Evolutionary conservation across 2,888 invertebrate species (phyloP), one percentile per base, ranked within the genome.

Genomic region (Ephialtes manifestator): DNA sequence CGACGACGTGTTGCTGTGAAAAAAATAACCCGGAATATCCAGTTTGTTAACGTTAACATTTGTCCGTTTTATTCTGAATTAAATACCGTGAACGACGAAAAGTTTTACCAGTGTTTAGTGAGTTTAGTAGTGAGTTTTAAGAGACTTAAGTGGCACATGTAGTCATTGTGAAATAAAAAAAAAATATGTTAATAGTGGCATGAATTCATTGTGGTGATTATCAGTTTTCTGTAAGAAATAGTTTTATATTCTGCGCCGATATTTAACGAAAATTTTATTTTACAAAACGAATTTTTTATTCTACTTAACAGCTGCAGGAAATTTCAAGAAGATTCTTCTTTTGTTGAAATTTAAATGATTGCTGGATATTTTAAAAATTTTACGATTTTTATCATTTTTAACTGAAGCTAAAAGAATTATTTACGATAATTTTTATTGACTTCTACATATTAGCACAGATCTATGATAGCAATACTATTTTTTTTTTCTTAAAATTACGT

Each of bases 21-120:
- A 20, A n/a, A 20, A 39, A 65, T 65, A 35, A 20, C 20, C 8
- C 13, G 46, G 46, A 60, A 58, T 60, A 46, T 67, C 18, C 63
- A 15, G 35, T 35, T 31, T 15, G 15, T 35, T 31, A 4, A 35
- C 31, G 11, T 28, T 28, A 71, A 35, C 13, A 18, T 39, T 31
- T 43, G 51, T 51, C 18, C 7, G n/a, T 51, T 8, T 4, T 5
- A 18, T n/a, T 51, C 8, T 0, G 7, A 43, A 20, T 80, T 71
- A 55, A 39, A 55, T 28, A 75, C 71, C 60, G 84, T 84, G 81
- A 53, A 11, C n/a, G 39, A 43, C 39, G 79, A 43, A 63, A 75
- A 70, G n/a, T n/a, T n/a, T n/a, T n/a, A 55, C 5, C 46, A 70
- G 46, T 55, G n/a, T 10, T 39, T 18, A 24, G 58, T 65, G 71